Conservation (phyloP, 2,797 vertebrate species). For the Crax fasciolata region DNA sequence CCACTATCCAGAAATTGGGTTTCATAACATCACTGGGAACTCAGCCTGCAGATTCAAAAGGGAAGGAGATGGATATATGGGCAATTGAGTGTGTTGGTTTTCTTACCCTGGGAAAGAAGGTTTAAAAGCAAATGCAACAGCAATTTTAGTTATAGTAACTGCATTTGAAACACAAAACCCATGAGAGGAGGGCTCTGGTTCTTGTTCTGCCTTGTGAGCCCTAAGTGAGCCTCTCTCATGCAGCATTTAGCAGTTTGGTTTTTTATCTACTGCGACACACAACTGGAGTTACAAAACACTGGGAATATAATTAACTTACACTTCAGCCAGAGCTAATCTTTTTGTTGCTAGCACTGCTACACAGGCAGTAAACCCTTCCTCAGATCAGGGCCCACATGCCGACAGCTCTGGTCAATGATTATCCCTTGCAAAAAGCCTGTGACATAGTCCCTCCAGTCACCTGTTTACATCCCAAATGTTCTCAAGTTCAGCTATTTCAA, state of each 20-base stretch:
- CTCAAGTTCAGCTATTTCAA: constrained; percentile 74
- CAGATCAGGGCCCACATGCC: neutral
- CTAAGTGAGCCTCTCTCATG: neutral
- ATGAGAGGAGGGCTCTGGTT: neutral
- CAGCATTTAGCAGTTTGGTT: neutral
- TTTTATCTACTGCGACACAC: neutral
- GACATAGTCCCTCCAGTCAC: constrained; percentile 48
- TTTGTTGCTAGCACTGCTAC: neutral
- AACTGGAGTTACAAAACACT: neutral
- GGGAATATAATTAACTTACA: constrained; percentile 5
- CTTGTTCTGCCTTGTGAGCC: neutral
- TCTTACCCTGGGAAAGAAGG: neutral
- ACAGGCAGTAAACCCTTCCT: neutral
- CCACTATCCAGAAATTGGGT: neutral
- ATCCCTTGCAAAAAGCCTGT: constrained; percentile 44
- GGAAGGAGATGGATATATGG: neutral
- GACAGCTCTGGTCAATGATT: constrained; percentile 59
- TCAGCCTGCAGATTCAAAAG: neutral
- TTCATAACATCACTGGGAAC: neutral
- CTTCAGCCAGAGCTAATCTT: neutral
- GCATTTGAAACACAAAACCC: neutral
- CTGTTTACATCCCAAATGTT: constrained; percentile 61
- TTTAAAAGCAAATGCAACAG: neutral
- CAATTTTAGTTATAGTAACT: neutral
- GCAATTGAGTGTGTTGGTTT: neutral